Base-by-base conservation (phyloP, 2,797 vertebrate species). In the Poeciliopsis presidionis region DNA sequence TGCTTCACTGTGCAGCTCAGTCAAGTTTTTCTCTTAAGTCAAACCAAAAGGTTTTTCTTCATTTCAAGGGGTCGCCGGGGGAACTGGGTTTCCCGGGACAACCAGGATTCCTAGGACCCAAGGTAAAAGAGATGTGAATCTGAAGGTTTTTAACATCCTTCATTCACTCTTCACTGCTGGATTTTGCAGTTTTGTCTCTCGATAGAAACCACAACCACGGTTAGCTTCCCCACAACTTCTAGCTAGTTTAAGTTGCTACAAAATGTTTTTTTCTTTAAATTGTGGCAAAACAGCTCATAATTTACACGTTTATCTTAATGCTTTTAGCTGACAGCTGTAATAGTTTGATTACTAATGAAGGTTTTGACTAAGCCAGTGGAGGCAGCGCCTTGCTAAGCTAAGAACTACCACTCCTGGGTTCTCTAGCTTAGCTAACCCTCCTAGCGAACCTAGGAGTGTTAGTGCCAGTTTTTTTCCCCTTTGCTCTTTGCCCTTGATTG, bases 51-150 rank as follows among this genome's bases (percentile, higher is more conserved):
- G 18, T 7, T 45, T 46, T 75, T 74, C 47, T 79, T 13, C 49
- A 87, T 78, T 85, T 73, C 18, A 89, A 99, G 98, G 98, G 98
- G 49, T 86, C 80, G 11, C 76, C 57, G 2, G 97, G 98, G 1
- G 43, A 84, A 73, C 69, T 90, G 83, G 97, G 98, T 69, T 89
- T 84, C 51, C 73, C 88, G 2, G 97, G 97, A 33, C 87, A 92
- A 75, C 86, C 91, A 84, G 97, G 97, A 86, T 93, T 93, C 0
- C 63, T 70, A 69, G 97, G 98, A 90, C 75, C 85, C 53, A 98
- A 98, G 97, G 98, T 99, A 96, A 93, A 55, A 47, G 30, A 14
- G 33, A 4, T 57, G 22, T 73, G 30, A 53, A 41, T 39, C 16
- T 65, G 30, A 63, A 18, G 18, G 8, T 39, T 63, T 22, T 36